A percentile compares a stretch with the other conserved stretches of the same genome.
Evolutionary conservation across 1,140 invertebrate species (phyloP).

Genomic region (Batillaria attramentaria): DNA sequence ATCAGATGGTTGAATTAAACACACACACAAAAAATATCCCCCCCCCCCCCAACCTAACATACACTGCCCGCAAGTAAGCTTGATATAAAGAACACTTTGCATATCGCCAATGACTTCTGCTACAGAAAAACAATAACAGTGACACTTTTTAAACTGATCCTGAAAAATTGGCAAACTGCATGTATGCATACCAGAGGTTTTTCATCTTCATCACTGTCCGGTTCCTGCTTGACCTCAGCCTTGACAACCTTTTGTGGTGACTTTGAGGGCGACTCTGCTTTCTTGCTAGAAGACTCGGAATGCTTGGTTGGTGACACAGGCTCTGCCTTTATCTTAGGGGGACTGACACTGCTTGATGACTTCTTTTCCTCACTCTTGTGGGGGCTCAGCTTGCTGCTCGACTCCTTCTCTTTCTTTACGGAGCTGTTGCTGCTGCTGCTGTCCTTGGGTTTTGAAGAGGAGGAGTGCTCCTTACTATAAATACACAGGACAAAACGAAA

Average conservation of each 20-base stretch:
- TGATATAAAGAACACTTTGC: too few relatives aligned
- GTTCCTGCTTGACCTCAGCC: conserved; percentile 63
- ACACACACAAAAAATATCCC: too few relatives aligned
- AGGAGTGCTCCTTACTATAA: not conserved
- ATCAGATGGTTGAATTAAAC: too few relatives aligned
- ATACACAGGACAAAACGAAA: not conserved
- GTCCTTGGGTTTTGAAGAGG: conserved; percentile 33
- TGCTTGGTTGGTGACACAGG: conserved; percentile 37
- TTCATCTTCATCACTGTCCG: conserved; percentile 81
- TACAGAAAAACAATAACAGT: too few relatives aligned
- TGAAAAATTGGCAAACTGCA: too few relatives aligned
- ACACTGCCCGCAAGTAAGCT: too few relatives aligned
- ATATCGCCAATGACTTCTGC: too few relatives aligned
- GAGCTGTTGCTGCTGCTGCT: conserved; percentile 30
- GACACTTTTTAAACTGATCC: too few relatives aligned
- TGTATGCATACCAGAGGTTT: conserved; percentile 83
- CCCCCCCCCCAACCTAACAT: too few relatives aligned
- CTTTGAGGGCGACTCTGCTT: conserved; percentile 29
- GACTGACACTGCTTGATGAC: not conserved
- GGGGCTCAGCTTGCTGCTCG: conserved; percentile 29
- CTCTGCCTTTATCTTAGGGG: conserved; percentile 32
- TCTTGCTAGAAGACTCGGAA: conserved; percentile 16
- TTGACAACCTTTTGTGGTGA: conserved; percentile 28
- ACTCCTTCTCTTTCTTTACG: conserved; percentile 18
- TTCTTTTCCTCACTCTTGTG: conserved; percentile 31